These are phyloP conservation scores for Metridium senile DNA, from an alignment of 92 coral and sea anemone species.

Conservation along the genomic window DNA sequence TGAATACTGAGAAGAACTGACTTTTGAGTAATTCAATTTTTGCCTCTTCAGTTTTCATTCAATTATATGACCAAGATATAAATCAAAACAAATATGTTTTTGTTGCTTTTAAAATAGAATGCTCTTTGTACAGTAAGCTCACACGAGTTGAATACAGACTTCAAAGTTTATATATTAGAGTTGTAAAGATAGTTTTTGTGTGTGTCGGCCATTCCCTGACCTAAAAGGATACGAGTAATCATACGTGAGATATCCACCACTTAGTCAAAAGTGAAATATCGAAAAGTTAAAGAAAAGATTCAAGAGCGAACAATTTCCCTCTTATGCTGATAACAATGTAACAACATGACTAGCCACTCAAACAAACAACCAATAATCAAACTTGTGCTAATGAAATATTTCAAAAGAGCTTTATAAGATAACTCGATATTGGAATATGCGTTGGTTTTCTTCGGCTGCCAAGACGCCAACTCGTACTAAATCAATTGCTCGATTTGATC, in stretches of 20 bases:
- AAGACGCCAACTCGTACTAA: not conserved
- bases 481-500: not conserved
- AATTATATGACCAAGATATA: no score
- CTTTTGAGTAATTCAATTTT: constrained; percentile 7
- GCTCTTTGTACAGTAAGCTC: no score
- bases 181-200: no score
- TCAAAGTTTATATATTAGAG: no score
- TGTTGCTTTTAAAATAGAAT: no score
- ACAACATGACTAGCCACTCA: not conserved
- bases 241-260: not conserved
- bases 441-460: not conserved
- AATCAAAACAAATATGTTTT: no score
- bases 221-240: not conserved
- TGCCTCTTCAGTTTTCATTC: not conserved
- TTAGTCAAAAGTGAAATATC: not conserved
- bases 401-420: not conserved
- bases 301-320: not conserved
- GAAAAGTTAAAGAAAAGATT: constrained; percentile 8
- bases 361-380: not conserved
- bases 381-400: constrained; percentile 1
- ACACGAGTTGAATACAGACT: no score
- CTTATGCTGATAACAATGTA: constrained; percentile 3
- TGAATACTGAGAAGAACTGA: not conserved
- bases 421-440: not conserved
- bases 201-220: not conserved